phyloP scores from a whole-genome alignment of 2,797 vertebrate species.

The Anolis apletophallus region DNA sequence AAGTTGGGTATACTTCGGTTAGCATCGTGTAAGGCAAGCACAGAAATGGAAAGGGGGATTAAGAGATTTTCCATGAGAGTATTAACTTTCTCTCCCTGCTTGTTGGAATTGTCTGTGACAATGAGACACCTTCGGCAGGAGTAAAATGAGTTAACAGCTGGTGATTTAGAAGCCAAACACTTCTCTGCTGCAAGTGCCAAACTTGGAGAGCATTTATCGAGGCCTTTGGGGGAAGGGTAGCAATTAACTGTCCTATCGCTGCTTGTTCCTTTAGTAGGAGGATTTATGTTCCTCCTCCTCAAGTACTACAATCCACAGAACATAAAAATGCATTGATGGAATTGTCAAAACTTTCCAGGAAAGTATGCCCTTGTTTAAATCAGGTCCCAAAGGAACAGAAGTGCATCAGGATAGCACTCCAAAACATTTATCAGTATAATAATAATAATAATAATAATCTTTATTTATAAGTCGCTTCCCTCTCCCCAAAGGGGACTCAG shows the following conservation, averaged over 20 bases:
- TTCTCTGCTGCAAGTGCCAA: background rate
- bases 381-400: background rate
- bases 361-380: background rate
- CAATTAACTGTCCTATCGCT: too few relatives aligned
- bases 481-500: too few relatives aligned
- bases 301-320: background rate
- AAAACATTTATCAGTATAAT: background rate
- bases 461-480: too few relatives aligned
- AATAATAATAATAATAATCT: too few relatives aligned
- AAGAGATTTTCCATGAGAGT: background rate
- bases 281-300: background rate
- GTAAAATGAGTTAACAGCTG: background rate
- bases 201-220: background rate
- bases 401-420: background rate
- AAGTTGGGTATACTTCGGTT: too few relatives aligned
- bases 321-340: background rate
- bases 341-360: background rate
- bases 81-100: background rate
- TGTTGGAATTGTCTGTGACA: background rate
- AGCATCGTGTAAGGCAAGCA: too few relatives aligned
- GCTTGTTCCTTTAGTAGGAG: background rate
- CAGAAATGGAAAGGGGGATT: background rate
- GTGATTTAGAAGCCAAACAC: background rate
- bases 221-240: background rate
- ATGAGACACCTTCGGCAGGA: background rate